Conservation (phyloP, 2,113 vertebrate genomes). For the Cettia cetti region DNA sequence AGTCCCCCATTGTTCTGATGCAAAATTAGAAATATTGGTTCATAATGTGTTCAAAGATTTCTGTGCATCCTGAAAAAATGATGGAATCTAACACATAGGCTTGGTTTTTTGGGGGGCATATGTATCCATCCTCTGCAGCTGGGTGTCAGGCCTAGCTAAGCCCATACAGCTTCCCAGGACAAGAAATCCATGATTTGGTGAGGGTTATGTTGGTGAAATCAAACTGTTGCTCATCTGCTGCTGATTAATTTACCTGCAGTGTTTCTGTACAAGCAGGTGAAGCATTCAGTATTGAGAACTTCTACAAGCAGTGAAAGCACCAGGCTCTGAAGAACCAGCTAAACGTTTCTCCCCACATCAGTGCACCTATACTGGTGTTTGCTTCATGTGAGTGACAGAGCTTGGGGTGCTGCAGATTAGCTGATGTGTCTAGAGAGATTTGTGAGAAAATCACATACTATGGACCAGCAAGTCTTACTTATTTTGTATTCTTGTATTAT, state of each 20-base stretch:
- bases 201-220: background rate
- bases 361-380: background rate
- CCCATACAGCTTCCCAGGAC: background rate
- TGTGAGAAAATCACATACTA: background rate
- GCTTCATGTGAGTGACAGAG: background rate
- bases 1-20: background rate
- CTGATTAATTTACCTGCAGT: background rate
- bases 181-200: background rate
- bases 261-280: background rate
- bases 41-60: background rate
- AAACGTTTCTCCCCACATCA: background rate
- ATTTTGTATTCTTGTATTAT: background rate
- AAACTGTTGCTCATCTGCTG: background rate
- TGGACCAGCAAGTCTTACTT: background rate
- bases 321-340: background rate
- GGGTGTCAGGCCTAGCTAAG: background rate
- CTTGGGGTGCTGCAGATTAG: background rate
- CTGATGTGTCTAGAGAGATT: background rate
- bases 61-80: background rate
- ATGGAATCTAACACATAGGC: background rate
- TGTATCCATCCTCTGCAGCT: background rate
- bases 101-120: background rate
- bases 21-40: background rate
- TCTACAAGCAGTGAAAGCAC: background rate
- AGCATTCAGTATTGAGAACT: background rate